Evolutionary conservation across 1,140 invertebrate genomes (phyloP).

Genomic region (Drosophila sturtevanti): DNA sequence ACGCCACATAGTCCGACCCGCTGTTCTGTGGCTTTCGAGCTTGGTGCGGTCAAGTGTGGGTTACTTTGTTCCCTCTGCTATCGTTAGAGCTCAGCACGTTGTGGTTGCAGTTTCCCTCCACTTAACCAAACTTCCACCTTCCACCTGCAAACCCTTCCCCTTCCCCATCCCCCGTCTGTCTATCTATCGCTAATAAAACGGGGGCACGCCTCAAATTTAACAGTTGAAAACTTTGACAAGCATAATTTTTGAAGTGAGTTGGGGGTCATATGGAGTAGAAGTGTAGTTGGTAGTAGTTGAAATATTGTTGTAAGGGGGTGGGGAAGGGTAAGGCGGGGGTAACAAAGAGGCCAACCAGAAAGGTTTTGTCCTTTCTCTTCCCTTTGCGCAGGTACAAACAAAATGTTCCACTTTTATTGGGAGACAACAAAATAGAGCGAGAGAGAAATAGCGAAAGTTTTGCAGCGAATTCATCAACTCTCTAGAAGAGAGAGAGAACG

Average conservation of each 20-base stretch:
- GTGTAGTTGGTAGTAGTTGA: background rate
- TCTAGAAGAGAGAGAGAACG: background rate
- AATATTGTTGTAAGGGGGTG: constrained; percentile 24
- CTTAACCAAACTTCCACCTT: background rate
- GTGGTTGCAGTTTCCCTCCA: constrained; percentile 41
- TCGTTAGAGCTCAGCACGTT: constrained; percentile 42
- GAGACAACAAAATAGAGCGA: background rate
- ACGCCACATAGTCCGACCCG: constrained; percentile 38
- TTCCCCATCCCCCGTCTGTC: no score
- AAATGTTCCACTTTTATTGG: constrained; percentile 39
- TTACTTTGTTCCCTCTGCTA: constrained; percentile 49
- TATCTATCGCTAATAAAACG: constrained; percentile 15
- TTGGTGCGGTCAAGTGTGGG: constrained; percentile 64
- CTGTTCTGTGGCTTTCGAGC: background rate
- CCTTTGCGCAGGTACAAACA: constrained; percentile 75
- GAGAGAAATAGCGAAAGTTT: background rate
- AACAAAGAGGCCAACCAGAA: background rate
- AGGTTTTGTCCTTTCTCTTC: constrained; percentile 21
- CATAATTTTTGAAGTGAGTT: constrained; percentile 34
- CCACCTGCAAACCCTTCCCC: constrained; percentile 1
- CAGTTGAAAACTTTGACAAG: constrained; percentile 48
- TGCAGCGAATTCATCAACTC: constrained; percentile 3
- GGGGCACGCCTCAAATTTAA: constrained; percentile 52
- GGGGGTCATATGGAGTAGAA: background rate
- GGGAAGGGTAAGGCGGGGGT: background rate